Evolutionary conservation across 1,140 invertebrate genomes (phyloP).

Genomic region (Pachyrhynchus sulphureomaculatus): DNA sequence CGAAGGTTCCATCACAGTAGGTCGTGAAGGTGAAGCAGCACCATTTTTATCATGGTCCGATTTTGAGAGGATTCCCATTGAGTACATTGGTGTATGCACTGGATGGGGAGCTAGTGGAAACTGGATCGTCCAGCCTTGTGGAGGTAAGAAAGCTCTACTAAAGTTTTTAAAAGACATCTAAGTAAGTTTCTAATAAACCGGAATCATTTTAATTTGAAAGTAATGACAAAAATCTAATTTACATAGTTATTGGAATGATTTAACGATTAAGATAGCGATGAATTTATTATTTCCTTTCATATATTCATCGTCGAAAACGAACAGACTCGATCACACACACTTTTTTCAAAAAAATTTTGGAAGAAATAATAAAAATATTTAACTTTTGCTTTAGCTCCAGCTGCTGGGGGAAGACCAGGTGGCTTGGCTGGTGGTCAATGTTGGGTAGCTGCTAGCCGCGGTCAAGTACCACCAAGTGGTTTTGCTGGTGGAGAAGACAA

Average conservation of each 20-base stretch:
- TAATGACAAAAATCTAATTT: too few relatives aligned
- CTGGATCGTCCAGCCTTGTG: constrained; percentile 69
- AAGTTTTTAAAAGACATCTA: too few relatives aligned
- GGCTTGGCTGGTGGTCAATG: constrained; percentile 46
- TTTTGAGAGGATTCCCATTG: constrained; percentile 66
- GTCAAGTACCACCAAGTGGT: constrained; percentile 69
- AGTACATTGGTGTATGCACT: constrained; percentile 77
- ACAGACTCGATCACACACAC: too few relatives aligned
- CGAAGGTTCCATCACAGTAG: constrained; percentile 65
- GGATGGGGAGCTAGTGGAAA: constrained; percentile 81
- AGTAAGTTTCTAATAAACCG: too few relatives aligned
- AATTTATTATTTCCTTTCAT: too few relatives aligned
- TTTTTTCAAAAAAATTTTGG: too few relatives aligned
- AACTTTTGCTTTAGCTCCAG: constrained; percentile 12
- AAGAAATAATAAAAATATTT: too few relatives aligned
- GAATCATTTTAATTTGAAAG: too few relatives aligned
- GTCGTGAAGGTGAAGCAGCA: constrained; percentile 66
- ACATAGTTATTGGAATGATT: too few relatives aligned
- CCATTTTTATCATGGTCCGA: constrained; percentile 73
- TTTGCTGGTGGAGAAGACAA: constrained; percentile 72
- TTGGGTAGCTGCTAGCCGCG: constrained; percentile 68
- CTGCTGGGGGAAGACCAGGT: constrained; percentile 35
- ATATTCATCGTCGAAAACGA: too few relatives aligned
- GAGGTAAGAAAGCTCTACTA: too few relatives aligned
- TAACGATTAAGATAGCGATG: too few relatives aligned